A percentile compares a stretch with the other conserved stretches of the same genome.
phyloP scores from a whole-genome alignment of 2,888 invertebrate genomes.

The Oegoconia quadripuncta region DNA sequence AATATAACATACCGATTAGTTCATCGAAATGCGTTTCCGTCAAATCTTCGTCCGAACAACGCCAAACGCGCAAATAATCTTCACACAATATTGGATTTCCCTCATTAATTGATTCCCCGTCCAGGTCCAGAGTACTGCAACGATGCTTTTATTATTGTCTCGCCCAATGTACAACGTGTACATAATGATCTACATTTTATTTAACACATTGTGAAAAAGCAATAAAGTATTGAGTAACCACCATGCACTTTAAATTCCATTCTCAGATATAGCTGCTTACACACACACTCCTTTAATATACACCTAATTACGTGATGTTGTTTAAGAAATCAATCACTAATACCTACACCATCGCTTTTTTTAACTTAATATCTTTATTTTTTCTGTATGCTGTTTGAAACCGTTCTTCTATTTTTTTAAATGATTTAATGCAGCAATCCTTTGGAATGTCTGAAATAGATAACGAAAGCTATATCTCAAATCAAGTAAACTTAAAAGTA shows the following conservation, averaged over 20 bases:
- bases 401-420: constrained; percentile 42
- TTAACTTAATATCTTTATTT: constrained; percentile 43
- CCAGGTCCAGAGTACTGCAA: constrained; percentile 58
- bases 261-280: too few relatives aligned
- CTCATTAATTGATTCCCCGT: constrained; percentile 37
- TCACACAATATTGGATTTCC: constrained; percentile 49
- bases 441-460: constrained; percentile 49
- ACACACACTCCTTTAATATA: too few relatives aligned
- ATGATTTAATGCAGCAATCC: constrained; percentile 46
- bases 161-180: too few relatives aligned
- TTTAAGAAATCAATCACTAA: background rate
- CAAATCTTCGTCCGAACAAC: constrained; percentile 30
- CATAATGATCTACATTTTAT: too few relatives aligned
- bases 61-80: constrained; percentile 51
- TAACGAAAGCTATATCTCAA: background rate
- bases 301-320: too few relatives aligned
- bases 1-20: constrained; percentile 44
- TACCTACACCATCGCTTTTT: constrained; percentile 53
- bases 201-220: too few relatives aligned
- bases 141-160: background rate
- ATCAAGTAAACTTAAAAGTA: too few relatives aligned
- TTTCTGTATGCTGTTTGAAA: constrained; percentile 46
- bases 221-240: too few relatives aligned
- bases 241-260: too few relatives aligned
- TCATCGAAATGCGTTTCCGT: constrained; percentile 45